Percentiles rank a stretch among this genome's conserved stretches.
Evolutionary conservation across 1,140 invertebrate genomes (phyloP).

Genomic region (Saccostrea echinata): DNA sequence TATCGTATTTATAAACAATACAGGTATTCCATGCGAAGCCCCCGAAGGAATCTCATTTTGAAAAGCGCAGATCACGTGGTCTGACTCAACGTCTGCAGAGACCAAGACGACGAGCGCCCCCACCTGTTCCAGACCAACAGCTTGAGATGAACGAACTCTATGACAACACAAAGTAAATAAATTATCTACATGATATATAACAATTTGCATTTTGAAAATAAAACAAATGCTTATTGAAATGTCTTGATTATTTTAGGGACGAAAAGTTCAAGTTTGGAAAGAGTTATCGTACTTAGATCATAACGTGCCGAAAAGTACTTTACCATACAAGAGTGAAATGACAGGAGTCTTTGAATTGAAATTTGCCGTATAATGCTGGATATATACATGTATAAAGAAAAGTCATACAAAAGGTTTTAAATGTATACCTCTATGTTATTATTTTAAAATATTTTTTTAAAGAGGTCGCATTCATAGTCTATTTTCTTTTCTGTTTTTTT

Average conservation of each 20-base stretch:
- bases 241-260: background rate
- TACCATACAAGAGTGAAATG: too few species aligned
- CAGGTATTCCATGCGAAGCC: background rate
- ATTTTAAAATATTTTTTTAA: too few species aligned
- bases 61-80: constrained; percentile 56
- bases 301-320: too few species aligned
- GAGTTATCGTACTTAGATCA: background rate
- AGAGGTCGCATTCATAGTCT: too few species aligned
- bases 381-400: too few species aligned
- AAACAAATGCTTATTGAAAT: background rate
- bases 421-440: too few species aligned
- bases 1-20: background rate
- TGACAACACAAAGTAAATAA: constrained; percentile 48
- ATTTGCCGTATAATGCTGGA: too few species aligned
- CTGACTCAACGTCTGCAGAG: constrained; percentile 66
- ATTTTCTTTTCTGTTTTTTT: too few species aligned
- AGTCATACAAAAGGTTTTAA: too few species aligned
- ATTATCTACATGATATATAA: background rate
- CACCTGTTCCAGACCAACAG: constrained; percentile 49
- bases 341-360: too few species aligned
- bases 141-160: constrained; percentile 61
- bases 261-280: background rate
- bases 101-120: constrained; percentile 62
- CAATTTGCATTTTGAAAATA: background rate
- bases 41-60: constrained; percentile 18